Conservation (phyloP, 2,113 vertebrate species). For the Scytalopus superciliaris region DNA sequence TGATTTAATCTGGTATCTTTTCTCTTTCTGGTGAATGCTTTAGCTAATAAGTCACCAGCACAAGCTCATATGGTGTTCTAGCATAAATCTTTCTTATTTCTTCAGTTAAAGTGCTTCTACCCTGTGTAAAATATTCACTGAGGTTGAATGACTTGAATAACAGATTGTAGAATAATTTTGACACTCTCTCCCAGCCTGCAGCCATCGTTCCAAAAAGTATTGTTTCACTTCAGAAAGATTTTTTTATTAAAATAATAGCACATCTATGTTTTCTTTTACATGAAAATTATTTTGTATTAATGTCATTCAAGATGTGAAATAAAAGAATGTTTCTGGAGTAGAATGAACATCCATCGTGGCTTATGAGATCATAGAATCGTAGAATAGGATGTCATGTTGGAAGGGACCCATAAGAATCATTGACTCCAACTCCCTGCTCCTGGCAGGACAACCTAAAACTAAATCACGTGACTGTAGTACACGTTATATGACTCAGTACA, state of each 20-base stretch:
- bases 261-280: background rate
- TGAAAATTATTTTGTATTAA: background rate
- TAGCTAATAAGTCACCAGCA: constrained; percentile 26
- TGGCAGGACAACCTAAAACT: background rate
- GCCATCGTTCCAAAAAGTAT: background rate
- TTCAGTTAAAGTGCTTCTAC: background rate
- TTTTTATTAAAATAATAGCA: background rate
- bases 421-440: background rate
- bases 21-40: constrained; percentile 7
- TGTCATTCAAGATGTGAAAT: background rate
- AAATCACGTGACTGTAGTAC: background rate
- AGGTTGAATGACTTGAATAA: constrained; percentile 11
- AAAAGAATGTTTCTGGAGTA: background rate
- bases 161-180: constrained; percentile 1
- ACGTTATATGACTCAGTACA: background rate
- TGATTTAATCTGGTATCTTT: constrained; percentile 8
- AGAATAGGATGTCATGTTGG: background rate
- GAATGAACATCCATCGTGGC: background rate
- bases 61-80: constrained; percentile 1
- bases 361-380: background rate
- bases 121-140: constrained; percentile 36
- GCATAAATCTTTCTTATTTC: constrained; percentile 41
- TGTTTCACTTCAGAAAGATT: background rate
- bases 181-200: background rate
- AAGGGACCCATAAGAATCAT: background rate